phyloP scores from a whole-genome alignment of 2,888 invertebrate species.

The Tipula confusa region DNA sequence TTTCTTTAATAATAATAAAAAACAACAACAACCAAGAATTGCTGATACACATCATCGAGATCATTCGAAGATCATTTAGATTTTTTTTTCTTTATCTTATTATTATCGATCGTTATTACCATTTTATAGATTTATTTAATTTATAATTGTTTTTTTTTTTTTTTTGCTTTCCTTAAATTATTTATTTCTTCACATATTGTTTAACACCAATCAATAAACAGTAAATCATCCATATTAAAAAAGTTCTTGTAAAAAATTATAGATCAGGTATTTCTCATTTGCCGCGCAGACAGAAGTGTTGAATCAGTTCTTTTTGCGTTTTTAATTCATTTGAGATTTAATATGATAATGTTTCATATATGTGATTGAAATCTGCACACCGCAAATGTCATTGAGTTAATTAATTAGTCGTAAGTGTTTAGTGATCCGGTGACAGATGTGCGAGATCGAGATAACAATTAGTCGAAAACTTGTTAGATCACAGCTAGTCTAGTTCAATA shows the following conservation, averaged over 20 bases:
- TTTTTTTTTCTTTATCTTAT: neutral
- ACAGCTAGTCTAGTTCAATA: no score
- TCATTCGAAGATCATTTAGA: conserved; percentile 20
- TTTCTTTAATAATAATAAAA: neutral
- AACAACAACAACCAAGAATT: neutral
- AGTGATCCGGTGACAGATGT: no score
- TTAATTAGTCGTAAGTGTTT: neutral
- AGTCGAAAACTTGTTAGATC: no score
- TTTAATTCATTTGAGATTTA: neutral
- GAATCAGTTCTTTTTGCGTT: no score
- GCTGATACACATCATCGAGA: conserved; percentile 15
- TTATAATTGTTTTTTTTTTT: neutral
- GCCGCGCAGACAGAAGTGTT: neutral
- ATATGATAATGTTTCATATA: neutral
- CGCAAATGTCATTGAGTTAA: neutral
- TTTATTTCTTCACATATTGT: conserved; percentile 27
- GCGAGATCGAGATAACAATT: no score
- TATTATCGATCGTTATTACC: neutral
- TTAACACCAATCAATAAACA: conserved; percentile 30
- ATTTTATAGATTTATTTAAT: conserved; percentile 8
- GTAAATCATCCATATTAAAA: conserved; percentile 20
- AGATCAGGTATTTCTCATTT: neutral
- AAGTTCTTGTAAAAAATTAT: neutral
- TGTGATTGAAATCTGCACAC: neutral
- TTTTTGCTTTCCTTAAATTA: neutral